Percentiles rank a stretch among this genome's conserved stretches.
phyloP scores from a whole-genome alignment of 2,888 invertebrate species.

The Choreutis nemorana region DNA sequence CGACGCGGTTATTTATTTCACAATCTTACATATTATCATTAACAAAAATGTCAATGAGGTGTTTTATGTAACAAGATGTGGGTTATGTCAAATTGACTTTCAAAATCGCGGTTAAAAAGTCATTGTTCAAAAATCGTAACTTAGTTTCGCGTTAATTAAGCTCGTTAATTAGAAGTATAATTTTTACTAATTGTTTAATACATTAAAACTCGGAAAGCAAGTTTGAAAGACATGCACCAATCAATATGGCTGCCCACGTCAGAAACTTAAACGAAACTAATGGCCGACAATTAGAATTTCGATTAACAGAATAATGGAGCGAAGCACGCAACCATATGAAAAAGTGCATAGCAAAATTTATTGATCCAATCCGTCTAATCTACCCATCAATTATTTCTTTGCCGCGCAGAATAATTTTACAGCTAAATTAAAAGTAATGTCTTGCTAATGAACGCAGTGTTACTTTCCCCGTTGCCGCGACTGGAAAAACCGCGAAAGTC shows the following conservation, averaged over 20 bases:
- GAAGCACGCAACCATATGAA: slow-evolving; percentile 6
- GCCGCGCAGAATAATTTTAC: slow-evolving; percentile 26
- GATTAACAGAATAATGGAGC: slow-evolving; percentile 7
- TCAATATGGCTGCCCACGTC: background rate
- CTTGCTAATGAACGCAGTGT: slow-evolving; percentile 41
- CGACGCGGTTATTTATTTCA: too few species aligned
- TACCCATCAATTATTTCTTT: slow-evolving; percentile 31
- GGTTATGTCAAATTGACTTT: too few species aligned
- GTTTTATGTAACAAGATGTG: too few species aligned
- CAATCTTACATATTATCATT: too few species aligned
- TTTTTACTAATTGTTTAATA: too few species aligned
- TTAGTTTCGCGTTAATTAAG: too few species aligned
- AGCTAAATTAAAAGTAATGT: slow-evolving; percentile 31
- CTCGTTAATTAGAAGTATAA: too few species aligned
- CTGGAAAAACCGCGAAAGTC: slow-evolving; percentile 36
- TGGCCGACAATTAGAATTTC: too few species aligned
- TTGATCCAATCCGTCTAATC: slow-evolving; percentile 17
- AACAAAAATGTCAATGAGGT: too few species aligned
- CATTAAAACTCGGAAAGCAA: too few species aligned
- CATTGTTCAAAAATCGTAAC: background rate
- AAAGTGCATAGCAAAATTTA: background rate
- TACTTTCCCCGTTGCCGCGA: slow-evolving; percentile 46
- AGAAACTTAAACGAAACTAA: too few species aligned
- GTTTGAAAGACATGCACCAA: slow-evolving; percentile 1
- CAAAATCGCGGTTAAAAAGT: slow-evolving; percentile 1